These are phyloP conservation scores for Taenaris catops DNA, from an alignment of 2,888 invertebrate species.

Conservation along the genomic window DNA sequence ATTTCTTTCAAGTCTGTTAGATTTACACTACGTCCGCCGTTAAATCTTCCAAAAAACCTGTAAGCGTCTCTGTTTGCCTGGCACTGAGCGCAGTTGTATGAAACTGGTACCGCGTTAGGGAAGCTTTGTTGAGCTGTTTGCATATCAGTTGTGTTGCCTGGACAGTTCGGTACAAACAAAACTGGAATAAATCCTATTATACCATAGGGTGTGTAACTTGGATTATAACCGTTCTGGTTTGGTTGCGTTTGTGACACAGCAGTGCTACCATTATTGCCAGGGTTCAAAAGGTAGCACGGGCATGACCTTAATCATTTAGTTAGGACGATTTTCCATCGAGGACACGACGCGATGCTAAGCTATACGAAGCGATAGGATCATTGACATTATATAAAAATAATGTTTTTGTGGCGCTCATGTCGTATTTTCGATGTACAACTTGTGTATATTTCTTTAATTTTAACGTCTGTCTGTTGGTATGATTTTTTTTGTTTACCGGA, in stretches of 20 bases:
- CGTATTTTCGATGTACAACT: too few relatives aligned
- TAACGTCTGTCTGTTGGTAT: too few relatives aligned
- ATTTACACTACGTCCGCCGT: slow-evolving; percentile 51
- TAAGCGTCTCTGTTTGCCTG: slow-evolving; percentile 53
- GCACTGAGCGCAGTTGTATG: slow-evolving; percentile 82
- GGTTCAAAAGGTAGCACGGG: slow-evolving; percentile 81
- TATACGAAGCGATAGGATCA: too few relatives aligned
- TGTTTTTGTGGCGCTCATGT: too few relatives aligned
- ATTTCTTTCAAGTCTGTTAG: slow-evolving; percentile 62
- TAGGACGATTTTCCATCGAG: too few relatives aligned
- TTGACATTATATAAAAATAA: too few relatives aligned
- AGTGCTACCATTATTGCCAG: slow-evolving; percentile 52
- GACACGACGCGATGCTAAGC: too few relatives aligned
- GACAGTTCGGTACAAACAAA: slow-evolving; percentile 84
- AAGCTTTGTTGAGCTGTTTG: slow-evolving; percentile 77
- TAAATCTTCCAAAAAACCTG: slow-evolving; percentile 52
- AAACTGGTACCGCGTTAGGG: slow-evolving; percentile 80
- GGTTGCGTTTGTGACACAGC: slow-evolving; percentile 14
- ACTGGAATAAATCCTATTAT: slow-evolving; percentile 86
- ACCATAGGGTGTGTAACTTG: slow-evolving; percentile 74
- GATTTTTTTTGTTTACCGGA: too few relatives aligned
- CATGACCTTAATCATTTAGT: too few relatives aligned
- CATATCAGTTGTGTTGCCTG: slow-evolving; percentile 68
- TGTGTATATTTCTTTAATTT: too few relatives aligned
- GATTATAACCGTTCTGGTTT: slow-evolving; percentile 32